These are phyloP conservation scores for Sitta carolinensis DNA, from an alignment of 2,797 vertebrate genomes.

Conservation along the genomic window DNA sequence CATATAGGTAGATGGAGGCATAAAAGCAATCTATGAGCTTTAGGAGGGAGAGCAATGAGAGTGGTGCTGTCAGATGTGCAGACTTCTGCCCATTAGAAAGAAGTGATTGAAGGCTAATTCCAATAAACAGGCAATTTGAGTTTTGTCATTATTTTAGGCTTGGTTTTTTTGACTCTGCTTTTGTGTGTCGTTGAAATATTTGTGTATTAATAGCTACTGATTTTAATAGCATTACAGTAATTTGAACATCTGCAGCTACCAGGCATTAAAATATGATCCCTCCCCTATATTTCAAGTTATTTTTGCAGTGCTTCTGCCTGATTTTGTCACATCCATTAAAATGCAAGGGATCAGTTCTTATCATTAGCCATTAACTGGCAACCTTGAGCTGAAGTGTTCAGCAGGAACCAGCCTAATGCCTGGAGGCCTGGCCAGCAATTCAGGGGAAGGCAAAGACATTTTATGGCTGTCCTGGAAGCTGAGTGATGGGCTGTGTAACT, in stretches of 20 bases:
- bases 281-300: conserved; percentile 38
- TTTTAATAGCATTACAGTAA: conserved; percentile 52
- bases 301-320: neutral
- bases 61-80: neutral
- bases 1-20: conserved; percentile 37
- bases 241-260: conserved; percentile 46
- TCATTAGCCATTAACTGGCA: conserved; percentile 41
- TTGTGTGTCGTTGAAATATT: conserved; percentile 32
- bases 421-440: conserved; percentile 1
- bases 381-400: conserved; percentile 20
- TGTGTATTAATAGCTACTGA: conserved; percentile 51
- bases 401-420: neutral
- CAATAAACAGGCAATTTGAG: neutral
- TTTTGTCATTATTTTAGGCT: neutral
- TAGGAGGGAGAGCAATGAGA: neutral
- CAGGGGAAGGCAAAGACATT: neutral
- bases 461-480: neutral
- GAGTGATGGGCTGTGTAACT: neutral
- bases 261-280: conserved; percentile 28
- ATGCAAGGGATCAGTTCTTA: conserved; percentile 17
- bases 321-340: conserved; percentile 41
- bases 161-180: conserved; percentile 3
- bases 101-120: conserved; percentile 32
- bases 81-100: neutral
- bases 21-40: conserved; percentile 36